Evolutionary conservation across 2,113 vertebrate genomes (phyloP).

Genomic region (Balaeniceps rex): DNA sequence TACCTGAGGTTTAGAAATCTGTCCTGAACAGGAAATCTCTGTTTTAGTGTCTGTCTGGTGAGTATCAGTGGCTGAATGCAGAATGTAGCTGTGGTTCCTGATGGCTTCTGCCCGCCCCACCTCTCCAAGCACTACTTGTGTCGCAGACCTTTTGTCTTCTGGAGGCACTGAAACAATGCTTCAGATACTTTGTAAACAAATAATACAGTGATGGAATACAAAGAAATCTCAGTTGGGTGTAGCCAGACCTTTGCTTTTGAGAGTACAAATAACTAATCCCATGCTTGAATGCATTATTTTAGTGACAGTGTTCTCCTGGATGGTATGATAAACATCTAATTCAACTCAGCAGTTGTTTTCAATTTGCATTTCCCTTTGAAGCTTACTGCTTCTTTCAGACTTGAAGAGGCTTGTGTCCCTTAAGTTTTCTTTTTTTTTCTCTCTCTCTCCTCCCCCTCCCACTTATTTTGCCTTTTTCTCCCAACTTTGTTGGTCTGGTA

Average conservation of each 20-base stretch:
- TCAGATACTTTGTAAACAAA: slow-evolving; percentile 34
- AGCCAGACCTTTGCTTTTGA: not conserved
- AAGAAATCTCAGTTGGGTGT: slow-evolving; percentile 25
- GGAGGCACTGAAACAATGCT: slow-evolving; percentile 2
- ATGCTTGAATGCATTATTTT: not conserved
- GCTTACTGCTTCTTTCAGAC: not conserved
- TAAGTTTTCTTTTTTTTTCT: not conserved
- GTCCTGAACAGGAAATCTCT: slow-evolving; percentile 2
- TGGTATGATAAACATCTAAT: slow-evolving; percentile 6
- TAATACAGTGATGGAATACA: not conserved
- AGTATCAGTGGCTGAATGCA: slow-evolving; percentile 34
- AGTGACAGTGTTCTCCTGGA: not conserved
- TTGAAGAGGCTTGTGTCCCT: not conserved
- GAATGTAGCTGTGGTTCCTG: slow-evolving; percentile 48
- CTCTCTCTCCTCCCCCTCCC: not conserved
- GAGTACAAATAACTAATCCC: not conserved
- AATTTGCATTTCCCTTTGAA: not conserved
- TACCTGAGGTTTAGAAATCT: slow-evolving; percentile 10
- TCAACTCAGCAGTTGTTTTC: not conserved
- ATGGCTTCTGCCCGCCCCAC: slow-evolving; percentile 29
- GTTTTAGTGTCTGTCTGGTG: not conserved
- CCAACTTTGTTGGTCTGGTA: not conserved
- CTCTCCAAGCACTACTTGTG: slow-evolving; percentile 56
- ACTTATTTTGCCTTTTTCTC: not conserved
- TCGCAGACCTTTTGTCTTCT: slow-evolving; percentile 66